These are phyloP conservation scores for Lithophane leautieri DNA, from an alignment of 2,888 invertebrate genomes.

Conservation along the genomic window DNA sequence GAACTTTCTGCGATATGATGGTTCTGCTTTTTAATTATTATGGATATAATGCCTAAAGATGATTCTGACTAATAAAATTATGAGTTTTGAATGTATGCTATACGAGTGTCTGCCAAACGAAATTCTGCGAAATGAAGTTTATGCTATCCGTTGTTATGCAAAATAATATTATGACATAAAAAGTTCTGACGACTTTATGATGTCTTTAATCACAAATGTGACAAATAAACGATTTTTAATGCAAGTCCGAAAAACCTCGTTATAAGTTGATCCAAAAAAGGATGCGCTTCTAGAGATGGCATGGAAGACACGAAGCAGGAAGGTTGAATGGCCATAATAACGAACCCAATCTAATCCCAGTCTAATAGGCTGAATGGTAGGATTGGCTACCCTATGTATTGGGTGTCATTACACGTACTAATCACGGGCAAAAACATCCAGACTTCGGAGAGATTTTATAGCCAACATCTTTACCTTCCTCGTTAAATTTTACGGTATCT, in stretches of 20 bases:
- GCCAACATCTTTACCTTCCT: slow-evolving; percentile 1
- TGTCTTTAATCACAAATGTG: too few relatives aligned
- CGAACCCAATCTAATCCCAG: slow-evolving; percentile 41
- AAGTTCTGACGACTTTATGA: too few relatives aligned
- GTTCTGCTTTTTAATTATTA: too few relatives aligned
- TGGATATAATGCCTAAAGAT: too few relatives aligned
- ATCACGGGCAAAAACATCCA: slow-evolving; percentile 25
- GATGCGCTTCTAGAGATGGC: slow-evolving; percentile 7
- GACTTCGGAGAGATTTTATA: slow-evolving; percentile 31
- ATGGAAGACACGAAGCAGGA: slow-evolving; percentile 10
- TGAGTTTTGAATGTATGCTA: too few relatives aligned
- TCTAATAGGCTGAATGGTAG: slow-evolving; percentile 25
- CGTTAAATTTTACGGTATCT: slow-evolving; percentile 30
- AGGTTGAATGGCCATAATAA: slow-evolving; percentile 36
- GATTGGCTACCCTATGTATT: slow-evolving; percentile 25
- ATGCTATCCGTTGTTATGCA: too few relatives aligned
- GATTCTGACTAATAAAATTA: too few relatives aligned
- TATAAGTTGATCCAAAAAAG: background rate
- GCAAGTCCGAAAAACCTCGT: background rate
- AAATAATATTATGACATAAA: too few relatives aligned
- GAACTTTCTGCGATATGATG: too few relatives aligned
- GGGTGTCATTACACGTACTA: slow-evolving; percentile 41
- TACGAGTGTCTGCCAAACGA: too few relatives aligned
- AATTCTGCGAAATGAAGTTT: too few relatives aligned
- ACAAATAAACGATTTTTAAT: background rate